A percentile compares a stretch with the other conserved stretches of the same genome.
Evolutionary conservation across 2,888 invertebrate species (phyloP).

Genomic region (Archaeoteleia sp.): DNA sequence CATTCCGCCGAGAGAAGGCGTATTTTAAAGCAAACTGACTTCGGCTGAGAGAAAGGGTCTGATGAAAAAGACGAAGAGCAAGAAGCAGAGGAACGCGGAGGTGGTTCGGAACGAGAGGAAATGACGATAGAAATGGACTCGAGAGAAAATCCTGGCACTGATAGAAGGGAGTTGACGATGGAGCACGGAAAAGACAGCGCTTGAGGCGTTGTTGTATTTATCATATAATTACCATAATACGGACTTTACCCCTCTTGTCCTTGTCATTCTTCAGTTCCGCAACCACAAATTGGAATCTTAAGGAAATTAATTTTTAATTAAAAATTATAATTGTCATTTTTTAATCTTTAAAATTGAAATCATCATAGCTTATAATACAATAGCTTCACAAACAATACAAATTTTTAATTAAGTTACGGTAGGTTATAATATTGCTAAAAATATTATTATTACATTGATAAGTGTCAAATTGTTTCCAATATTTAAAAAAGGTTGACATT

Average conservation of each 20-base stretch:
- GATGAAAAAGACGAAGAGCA: constrained; percentile 53
- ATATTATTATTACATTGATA: no score
- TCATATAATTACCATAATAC: constrained; percentile 75
- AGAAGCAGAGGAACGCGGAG: constrained; percentile 40
- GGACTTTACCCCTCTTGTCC: constrained; percentile 62
- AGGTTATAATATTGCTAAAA: no score
- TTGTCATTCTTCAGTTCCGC: constrained; percentile 52
- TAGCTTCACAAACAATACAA: no score
- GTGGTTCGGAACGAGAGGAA: constrained; percentile 55
- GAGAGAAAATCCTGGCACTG: constrained; percentile 68
- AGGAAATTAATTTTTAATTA: constrained; percentile 63
- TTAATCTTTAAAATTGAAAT: no score
- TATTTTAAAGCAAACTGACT: constrained; percentile 69
- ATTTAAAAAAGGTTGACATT: no score
- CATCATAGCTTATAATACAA: no score
- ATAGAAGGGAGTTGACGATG: constrained; percentile 63
- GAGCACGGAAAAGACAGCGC: constrained; percentile 65
- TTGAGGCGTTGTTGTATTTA: constrained; percentile 74
- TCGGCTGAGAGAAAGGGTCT: constrained; percentile 43
- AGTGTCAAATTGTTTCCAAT: no score
- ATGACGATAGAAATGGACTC: constrained; percentile 60
- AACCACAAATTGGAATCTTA: constrained; percentile 73
- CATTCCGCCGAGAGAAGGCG: constrained; percentile 70
- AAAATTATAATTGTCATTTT: constrained; percentile 14
- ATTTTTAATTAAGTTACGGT: no score